Base-by-base conservation (phyloP, 2,888 invertebrate species). In the Eupithecia dodoneata region DNA sequence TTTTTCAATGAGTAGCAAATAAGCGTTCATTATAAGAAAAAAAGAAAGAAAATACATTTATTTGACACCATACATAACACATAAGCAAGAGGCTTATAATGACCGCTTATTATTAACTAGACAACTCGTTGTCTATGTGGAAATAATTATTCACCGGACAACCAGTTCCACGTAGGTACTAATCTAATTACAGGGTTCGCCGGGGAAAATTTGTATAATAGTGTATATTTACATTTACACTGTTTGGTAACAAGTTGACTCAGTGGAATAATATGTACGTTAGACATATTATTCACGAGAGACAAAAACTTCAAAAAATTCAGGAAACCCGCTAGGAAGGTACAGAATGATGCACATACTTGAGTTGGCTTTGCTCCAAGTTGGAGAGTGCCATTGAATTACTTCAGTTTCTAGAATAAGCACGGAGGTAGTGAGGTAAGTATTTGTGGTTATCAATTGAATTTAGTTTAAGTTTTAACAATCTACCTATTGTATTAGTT, bases 361-460 rank as follows among this genome's bases (percentile, higher is more conserved):
- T 41, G 47, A 63, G 71, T 73, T 76, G 76, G 76, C 73, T 65
- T 59, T 52, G 65, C 41, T 65, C 73, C 76, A 76, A 71, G 15
- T 73, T 70, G n/a, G 30, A 30, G 45, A 55, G 55, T 59, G 69
- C 30, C 70, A 49, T 66, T 69, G 41, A 52, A 65, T 52, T 65
- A 73, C 76, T 69, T 73, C 55, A 65, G 73, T 55, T 65, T 67
- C 13, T 67, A 66, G 71, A 52, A 55, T 69, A 55, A 41, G 65
- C 71, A 74, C 65, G 47, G 13, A 65, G 45, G 47, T 44, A 44
- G 15, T 15, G 42, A 66, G 55, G 55, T 15, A 55, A 55, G 55
- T 42, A 13, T 15, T 13, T 44, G 30, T 30, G 12, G 44, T 15
- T 13, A 7, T 67, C 44, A 67, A 67, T 44, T 67, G 67, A 67